These are phyloP conservation scores for Marisa cornuarietis DNA, from an alignment of 1,140 invertebrate genomes.

Conservation along the genomic window DNA sequence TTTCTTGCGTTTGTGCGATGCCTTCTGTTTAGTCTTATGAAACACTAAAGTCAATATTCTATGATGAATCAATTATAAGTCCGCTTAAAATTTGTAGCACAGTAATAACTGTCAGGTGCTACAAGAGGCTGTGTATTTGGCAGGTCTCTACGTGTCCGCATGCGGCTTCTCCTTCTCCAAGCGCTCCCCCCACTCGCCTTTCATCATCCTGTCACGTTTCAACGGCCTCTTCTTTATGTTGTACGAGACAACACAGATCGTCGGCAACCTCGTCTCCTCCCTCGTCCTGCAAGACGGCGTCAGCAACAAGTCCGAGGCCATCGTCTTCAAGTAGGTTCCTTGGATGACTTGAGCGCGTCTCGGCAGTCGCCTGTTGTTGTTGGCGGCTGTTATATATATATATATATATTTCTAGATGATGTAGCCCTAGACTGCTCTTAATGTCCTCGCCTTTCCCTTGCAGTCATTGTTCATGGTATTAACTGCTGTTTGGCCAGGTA, in stretches of 20 bases:
- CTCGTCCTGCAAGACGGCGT: constrained; percentile 35
- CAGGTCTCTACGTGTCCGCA: constrained; percentile 48
- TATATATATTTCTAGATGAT: too few species aligned
- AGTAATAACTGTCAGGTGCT: constrained; percentile 18
- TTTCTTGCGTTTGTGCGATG: too few species aligned
- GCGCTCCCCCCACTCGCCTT: constrained; percentile 25
- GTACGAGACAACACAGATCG: constrained; percentile 45
- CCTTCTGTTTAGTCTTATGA: not conserved
- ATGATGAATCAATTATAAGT: constrained; percentile 15
- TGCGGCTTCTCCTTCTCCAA: constrained; percentile 41
- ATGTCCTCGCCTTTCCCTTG: too few species aligned
- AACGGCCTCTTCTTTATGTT: constrained; percentile 51
- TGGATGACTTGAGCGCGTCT: too few species aligned
- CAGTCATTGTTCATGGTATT: too few species aligned
- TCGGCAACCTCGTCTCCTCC: constrained; percentile 45
- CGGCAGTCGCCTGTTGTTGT: too few species aligned
- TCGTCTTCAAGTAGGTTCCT: constrained; percentile 21
- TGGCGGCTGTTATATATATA: too few species aligned
- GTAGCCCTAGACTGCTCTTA: too few species aligned
- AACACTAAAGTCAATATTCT: not conserved
- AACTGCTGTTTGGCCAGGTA: too few species aligned
- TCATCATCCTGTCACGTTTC: constrained; percentile 46
- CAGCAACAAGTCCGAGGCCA: constrained; percentile 17
- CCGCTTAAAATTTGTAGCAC: constrained; percentile 35
- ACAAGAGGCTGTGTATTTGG: constrained; percentile 22